Base-by-base conservation (phyloP, 2,888 invertebrate genomes). In the Callimorpha dominula region DNA sequence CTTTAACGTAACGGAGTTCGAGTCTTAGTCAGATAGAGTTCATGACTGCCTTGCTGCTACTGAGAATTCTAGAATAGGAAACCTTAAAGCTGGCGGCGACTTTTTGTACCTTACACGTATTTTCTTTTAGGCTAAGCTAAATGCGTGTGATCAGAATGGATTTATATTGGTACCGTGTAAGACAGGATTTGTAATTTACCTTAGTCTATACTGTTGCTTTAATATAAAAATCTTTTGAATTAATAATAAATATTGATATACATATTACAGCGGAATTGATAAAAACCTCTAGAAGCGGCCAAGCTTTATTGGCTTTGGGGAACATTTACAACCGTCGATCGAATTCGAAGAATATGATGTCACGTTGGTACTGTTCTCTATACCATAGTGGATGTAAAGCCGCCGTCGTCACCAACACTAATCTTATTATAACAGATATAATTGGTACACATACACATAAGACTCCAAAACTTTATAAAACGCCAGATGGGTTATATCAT, bases 381-480 rank as follows among this genome's bases (percentile, higher is more conserved):
- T 83, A 81, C 46, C 71, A 74, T 20, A 63, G 31, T 1, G 89
- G 89, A 4, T 92, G 93, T 68, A 87, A 84, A 5, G 91, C 90
- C 2, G 78, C 81, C 15, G 72, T 92, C 9, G 75, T 83, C 68
- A 78, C 78, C 9, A 72, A 66, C 31, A n/a, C 65, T 3, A n/a
- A 71, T 8, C n/a, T 76, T n/a, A 11, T 71, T 46, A 63, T 81
- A 31, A 54, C 46, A 12, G 40, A 65, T 11, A 40, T 68, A 4
- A 64, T 69, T 57, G 79, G 79, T 9, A 20, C 65, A 78, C 74
- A 78, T 62, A n/a, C n/a, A 17, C 74, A 74, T 9, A 9, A 20
- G 4, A 0, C 43, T 8, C 74, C 74, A 2, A 68, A 52, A 15
- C 42, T 74, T 6, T 67, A 6, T 12, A 70, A 57, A 64, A 49